A percentile compares a stretch with the other conserved stretches of the same genome.
phyloP scores from a whole-genome alignment of 2,113 vertebrate genomes.

The Struthio camelus region DNA sequence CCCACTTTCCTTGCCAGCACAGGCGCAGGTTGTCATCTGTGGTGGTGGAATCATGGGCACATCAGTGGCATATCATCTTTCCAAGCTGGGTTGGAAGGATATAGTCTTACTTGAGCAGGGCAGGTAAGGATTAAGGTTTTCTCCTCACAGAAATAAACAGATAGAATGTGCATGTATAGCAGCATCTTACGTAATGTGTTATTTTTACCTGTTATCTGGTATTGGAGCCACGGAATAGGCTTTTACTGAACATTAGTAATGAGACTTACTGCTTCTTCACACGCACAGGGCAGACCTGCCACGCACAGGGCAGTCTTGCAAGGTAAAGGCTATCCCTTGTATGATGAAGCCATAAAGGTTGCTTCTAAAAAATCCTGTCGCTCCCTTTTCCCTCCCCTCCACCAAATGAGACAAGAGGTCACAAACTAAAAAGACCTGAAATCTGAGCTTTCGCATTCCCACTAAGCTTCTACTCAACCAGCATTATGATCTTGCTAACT shows the following conservation, averaged over 20 bases:
- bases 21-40: slow-evolving; percentile 92
- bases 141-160: neutral
- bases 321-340: neutral
- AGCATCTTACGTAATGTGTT: neutral
- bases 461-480: neutral
- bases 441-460: neutral
- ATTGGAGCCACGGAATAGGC: neutral
- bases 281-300: neutral
- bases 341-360: neutral
- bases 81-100: slow-evolving; percentile 94
- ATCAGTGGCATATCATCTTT: slow-evolving; percentile 94
- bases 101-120: slow-evolving; percentile 94
- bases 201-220: neutral
- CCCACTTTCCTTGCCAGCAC: slow-evolving; percentile 77
- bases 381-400: neutral
- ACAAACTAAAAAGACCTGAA: neutral
- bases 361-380: neutral
- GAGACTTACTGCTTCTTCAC: rapidly evolving
- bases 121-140: slow-evolving; percentile 79
- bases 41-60: slow-evolving; percentile 94
- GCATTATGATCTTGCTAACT: neutral
- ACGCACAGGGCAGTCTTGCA: neutral
- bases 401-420: neutral
- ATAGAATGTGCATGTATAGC: rapidly evolving
- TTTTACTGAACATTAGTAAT: rapidly evolving